These are phyloP conservation scores for Heliconius charithonia DNA, from an alignment of 2,888 invertebrate species.

Conservation along the genomic window DNA sequence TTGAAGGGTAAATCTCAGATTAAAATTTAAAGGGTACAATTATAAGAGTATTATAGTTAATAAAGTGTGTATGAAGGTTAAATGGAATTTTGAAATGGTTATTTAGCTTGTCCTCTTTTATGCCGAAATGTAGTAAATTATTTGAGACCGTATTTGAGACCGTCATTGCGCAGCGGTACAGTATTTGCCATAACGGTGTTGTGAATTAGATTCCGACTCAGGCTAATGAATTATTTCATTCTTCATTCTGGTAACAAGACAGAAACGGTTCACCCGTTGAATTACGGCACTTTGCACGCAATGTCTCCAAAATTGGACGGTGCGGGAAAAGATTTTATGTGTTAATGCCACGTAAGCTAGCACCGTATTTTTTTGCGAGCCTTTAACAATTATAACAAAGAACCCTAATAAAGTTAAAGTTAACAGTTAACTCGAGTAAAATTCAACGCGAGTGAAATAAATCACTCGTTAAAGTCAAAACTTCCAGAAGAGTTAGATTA, in stretches of 20 bases:
- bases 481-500: constrained; percentile 39
- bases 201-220: background rate
- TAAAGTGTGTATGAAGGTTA: background rate
- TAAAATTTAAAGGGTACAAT: constrained; percentile 20
- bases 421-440: constrained; percentile 27
- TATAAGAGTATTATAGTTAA: background rate
- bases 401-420: constrained; percentile 19
- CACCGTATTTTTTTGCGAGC: background rate
- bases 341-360: background rate
- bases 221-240: background rate
- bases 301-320: no score
- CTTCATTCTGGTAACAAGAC: no score
- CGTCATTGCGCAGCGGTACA: background rate
- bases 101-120: background rate
- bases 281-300: no score
- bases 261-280: no score
- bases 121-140: background rate
- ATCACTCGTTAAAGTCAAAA: constrained; percentile 38
- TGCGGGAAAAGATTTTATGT: no score
- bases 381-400: constrained; percentile 4
- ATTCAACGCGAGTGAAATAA: constrained; percentile 26
- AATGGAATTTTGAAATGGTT: constrained; percentile 10
- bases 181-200: no score
- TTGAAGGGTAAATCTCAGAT: constrained; percentile 13
- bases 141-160: no score